Percentiles rank a stretch among this genome's conserved stretches.
These are phyloP conservation scores for Odontothrips loti DNA, from an alignment of 2,888 invertebrate species.

Conservation along the genomic window DNA sequence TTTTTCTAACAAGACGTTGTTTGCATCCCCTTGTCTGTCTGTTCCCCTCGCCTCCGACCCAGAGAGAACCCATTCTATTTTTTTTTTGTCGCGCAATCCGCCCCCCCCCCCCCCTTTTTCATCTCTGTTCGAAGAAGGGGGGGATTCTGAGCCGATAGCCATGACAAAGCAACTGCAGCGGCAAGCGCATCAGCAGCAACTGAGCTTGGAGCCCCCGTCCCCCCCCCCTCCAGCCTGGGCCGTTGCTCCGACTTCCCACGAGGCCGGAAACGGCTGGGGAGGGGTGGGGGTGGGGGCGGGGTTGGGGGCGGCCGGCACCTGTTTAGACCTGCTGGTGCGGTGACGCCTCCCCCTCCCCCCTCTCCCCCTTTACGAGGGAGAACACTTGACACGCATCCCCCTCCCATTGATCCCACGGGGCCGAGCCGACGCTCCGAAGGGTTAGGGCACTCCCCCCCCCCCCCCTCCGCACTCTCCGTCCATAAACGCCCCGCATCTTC, in stretches of 20 bases:
- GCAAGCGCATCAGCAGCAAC: no score
- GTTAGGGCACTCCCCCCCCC: background rate
- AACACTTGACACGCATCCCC: slow-evolving; percentile 13
- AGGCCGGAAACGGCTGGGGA: background rate
- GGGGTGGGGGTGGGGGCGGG: slow-evolving; percentile 35
- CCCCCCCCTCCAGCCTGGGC: slow-evolving; percentile 18
- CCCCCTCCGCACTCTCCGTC: background rate
- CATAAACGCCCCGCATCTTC: no score
- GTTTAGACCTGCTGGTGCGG: background rate
- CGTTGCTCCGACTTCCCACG: slow-evolving; percentile 32
- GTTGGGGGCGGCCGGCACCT: slow-evolving; percentile 36
- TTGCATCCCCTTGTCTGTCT: no score
- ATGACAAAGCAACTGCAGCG: no score
- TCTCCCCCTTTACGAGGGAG: background rate
- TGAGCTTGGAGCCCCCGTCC: background rate
- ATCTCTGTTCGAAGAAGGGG: no score
- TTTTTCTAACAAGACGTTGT: no score
- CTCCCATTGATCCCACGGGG: background rate
- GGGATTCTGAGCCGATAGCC: no score
- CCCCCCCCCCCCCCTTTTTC: no score
- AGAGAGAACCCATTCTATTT: no score
- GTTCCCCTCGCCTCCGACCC: no score
- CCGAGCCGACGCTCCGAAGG: no score
- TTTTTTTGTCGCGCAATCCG: no score
- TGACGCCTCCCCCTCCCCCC: background rate